Evolutionary conservation across 1,140 invertebrate species (phyloP).

Genomic region (Euwallacea fornicatus): DNA sequence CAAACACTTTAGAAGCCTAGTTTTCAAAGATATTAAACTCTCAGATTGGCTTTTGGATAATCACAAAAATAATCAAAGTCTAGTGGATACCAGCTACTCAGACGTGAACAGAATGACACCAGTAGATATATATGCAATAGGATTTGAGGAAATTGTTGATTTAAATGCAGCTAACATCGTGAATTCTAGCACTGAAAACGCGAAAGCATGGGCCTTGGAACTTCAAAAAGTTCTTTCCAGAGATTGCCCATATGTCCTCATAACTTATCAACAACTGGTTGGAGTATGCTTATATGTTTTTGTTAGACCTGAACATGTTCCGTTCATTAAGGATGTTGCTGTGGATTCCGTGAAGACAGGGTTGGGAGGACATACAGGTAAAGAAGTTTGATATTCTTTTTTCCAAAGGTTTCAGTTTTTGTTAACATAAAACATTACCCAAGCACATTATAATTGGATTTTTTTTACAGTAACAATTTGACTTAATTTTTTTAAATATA

Average conservation of each 20-base stretch:
- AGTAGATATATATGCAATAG: conserved; percentile 94
- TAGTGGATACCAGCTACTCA: conserved; percentile 56
- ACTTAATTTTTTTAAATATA: not conserved
- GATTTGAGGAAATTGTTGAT: conserved; percentile 99
- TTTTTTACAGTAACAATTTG: no score
- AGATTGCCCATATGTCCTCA: conserved; percentile 85
- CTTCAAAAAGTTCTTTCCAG: conserved; percentile 88
- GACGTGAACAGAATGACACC: conserved; percentile 55
- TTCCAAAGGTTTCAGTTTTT: no score
- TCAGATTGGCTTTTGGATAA: conserved; percentile 94
- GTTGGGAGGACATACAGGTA: conserved; percentile 87
- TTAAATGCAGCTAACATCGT: conserved; percentile 98
- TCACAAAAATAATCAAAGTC: conserved; percentile 49
- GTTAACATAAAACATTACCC: no score
- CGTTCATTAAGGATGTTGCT: conserved; percentile 88
- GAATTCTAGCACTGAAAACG: conserved; percentile 94
- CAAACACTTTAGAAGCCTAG: conserved; percentile 96
- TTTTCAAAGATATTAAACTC: conserved; percentile 91
- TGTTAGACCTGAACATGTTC: conserved; percentile 82
- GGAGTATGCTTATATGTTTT: conserved; percentile 98
- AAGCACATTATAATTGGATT: no score
- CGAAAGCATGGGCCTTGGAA: conserved; percentile 93
- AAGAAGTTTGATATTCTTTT: conserved; percentile 9
- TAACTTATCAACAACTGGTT: conserved; percentile 96
- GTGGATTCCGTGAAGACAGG: conserved; percentile 97